Base-by-base conservation (phyloP, 2,888 invertebrate genomes). In the Phortica okadai region DNA sequence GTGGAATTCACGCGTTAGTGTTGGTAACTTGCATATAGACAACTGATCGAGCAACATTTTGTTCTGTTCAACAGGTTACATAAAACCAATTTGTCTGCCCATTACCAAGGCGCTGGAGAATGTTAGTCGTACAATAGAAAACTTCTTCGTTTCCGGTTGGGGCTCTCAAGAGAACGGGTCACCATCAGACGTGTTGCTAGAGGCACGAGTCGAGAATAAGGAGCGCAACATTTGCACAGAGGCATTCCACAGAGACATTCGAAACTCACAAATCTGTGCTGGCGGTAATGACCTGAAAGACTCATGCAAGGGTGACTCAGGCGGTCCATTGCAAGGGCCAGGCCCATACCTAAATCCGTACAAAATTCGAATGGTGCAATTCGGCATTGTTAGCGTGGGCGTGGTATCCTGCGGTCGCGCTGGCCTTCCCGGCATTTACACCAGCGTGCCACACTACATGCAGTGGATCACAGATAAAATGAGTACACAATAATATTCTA, bases 311-410 rank as follows among this genome's bases (percentile, higher is more conserved):
- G 89, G 90, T 3, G 89, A 90, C 78, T 90, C 89, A 1, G 89
- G 89, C 0, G 89, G 90, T 0, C 89, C 89, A 0, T 75, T 90
- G 14, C 84, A 90, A 62, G 84, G 83, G 0, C 79, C 87, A 0
- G 84, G 82, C 0, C 77, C 76, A 1, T 84, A 82, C 45, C 14
- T 82, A 21, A 80, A 79, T 4, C 79, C 82, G 75, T 88, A 79
- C 16, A 80, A 81, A 11, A 76, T 81, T 16, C 83, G 86, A 16
- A 87, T 84, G 82, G 79, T 90, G 11, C 88, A 89, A 64, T 89
- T 83, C 73, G 95, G 95, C 6, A 90, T 95, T 0, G 95, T 95
- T 0, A 94, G 94, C 0, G 93, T 93, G 83, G 94, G 94, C 0
- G 93, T 94, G 0, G 90, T 91, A 0, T 86, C 92, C 6, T 95